Base-by-base conservation (phyloP, 2,113 vertebrate species). In the Peromyscus maniculatus region DNA sequence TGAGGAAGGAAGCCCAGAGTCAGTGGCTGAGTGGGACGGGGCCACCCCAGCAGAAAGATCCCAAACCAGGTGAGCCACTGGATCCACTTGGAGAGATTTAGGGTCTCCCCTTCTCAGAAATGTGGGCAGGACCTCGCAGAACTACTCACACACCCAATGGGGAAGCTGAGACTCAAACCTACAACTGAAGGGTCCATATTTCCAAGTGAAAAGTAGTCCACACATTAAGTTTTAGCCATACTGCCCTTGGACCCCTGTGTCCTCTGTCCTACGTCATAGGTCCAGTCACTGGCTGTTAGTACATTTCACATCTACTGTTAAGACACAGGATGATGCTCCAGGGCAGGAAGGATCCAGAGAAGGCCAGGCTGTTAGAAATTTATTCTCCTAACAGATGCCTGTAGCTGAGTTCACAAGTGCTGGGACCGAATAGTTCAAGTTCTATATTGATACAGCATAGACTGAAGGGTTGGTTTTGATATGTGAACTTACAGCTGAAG, bases 361-460 rank as follows among this genome's bases (percentile, higher is more conserved):
- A 3, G 11, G 66, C 62, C 69, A 10, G 13, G 55, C 91, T 39
- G 3, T 67, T 66, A 33, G 88, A 59, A 69, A 11, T 69, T n/a
- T 22, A 13, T 36, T 39, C 55, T 83, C 24, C 49, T 3, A 49
- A n/a, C 0, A 19, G 17, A 22, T 2, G 0, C 11, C 1, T 12
- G 22, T 4, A 11, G 7, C 1, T 31, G 55, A 59, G 36, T 52
- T 36, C 43, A 5, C 0, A 0, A 36, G 13, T 4, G 43, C 5
- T 22, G 9, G 52, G 43, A 26, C 36, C 16, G 4, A 5, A 22
- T 16, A 4, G 10, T 4, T 0, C 2, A 55, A 49, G 22, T 55
- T 62, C 49, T 15, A 15, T 0, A 0, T 4, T 4, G 33, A 57
- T 4, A 26, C 17, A 28, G 5, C 2, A 28, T n/a, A 9, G 12